Base-by-base conservation (phyloP, 2,797 vertebrate genomes). In the Takifugu ocellatus region DNA sequence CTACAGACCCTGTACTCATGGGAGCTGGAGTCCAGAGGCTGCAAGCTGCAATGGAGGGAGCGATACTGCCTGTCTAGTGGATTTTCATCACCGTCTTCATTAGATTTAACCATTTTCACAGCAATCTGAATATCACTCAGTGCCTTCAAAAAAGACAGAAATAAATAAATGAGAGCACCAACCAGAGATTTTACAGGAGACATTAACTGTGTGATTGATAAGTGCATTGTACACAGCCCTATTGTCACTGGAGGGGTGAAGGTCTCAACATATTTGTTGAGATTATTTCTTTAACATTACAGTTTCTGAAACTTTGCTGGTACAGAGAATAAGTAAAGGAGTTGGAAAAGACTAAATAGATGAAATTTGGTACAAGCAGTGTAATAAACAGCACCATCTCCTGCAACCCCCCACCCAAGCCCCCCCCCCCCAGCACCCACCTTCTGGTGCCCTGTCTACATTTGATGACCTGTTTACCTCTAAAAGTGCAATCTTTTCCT, bases 51-150 rank as follows among this genome's bases (percentile, higher is more conserved):
- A 4, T 54, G 81, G 2, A 97, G 88, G 25, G 90, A 89, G 25
- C 24, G 74, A 63, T 96, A 97, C 72, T 93, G 92, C 56, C 84
- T 81, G 87, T 96, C 94, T 68, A 94, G 29, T 12, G 93, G 93
- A 77, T 96, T 91, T 45, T 96, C 93, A 1, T 87, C 83, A 17
- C 77, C 57, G 46, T 78, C 44, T 14, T 64, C 26, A 43, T 83
- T 87, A 11, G 89, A 89, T 76, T 90, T 86, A 24, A 93, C 91
- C 89, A 95, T 88, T 70, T 93, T 94, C 63, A 95, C 90, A 6
- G 93, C 93, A 14, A 94, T 93, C 87, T 92, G 90, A 70, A 95
- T 94, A 75, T 95, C 94, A 70, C 92, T 87, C 51, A 95, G 77
- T 1, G 92, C 90, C 94, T 95, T 94, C 61, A 45, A 25, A 46